Conservation (phyloP, 2,888 invertebrate species). For the Trachelus tabidus region DNA sequence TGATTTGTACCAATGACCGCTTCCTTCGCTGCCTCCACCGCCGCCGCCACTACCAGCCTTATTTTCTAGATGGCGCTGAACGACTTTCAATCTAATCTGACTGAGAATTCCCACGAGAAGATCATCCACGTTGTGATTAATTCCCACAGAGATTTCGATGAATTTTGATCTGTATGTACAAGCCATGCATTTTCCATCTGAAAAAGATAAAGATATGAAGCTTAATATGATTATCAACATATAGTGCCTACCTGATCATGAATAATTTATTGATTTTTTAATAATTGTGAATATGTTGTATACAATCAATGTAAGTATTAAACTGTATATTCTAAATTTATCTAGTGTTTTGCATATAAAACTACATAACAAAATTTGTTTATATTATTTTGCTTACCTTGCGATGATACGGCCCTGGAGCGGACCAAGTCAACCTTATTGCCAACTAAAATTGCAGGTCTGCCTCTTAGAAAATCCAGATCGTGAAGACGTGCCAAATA, state of each 20-base stretch:
- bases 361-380: background rate
- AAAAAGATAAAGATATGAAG: constrained; percentile 43
- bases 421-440: constrained; percentile 95
- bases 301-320: background rate
- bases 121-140: constrained; percentile 97
- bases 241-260: no score
- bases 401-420: constrained; percentile 87
- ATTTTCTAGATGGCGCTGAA: constrained; percentile 69
- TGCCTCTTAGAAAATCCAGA: constrained; percentile 79
- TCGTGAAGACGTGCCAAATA: constrained; percentile 83
- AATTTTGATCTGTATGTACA: constrained; percentile 93
- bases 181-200: constrained; percentile 94
- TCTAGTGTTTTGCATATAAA: background rate
- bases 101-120: constrained; percentile 91
- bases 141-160: constrained; percentile 95
- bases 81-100: constrained; percentile 86
- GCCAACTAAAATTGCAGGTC: constrained; percentile 88
- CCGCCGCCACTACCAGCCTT: constrained; percentile 43
- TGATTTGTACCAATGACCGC: constrained; percentile 86
- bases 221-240: background rate
- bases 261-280: background rate
- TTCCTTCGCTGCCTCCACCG: constrained; percentile 52
- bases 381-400: constrained; percentile 74
- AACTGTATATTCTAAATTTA: no score
- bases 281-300: background rate